phyloP scores from a whole-genome alignment of 2,113 vertebrate genomes.

The Odobenus rosmarus region DNA sequence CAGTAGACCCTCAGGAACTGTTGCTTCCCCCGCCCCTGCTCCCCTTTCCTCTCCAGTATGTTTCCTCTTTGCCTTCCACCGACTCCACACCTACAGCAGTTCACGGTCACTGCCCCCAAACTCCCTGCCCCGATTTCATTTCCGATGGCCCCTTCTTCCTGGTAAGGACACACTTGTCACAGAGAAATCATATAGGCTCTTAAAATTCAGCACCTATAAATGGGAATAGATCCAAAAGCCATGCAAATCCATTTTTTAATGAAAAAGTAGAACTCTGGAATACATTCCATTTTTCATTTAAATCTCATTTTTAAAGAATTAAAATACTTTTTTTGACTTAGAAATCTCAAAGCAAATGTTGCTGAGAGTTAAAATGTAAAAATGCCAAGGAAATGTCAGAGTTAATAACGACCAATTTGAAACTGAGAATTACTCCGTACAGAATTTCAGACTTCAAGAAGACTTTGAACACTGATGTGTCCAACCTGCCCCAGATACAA shows the following conservation, averaged over 20 bases:
- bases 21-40: neutral
- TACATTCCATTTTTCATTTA: conserved; percentile 73
- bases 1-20: neutral
- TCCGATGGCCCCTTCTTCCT: neutral
- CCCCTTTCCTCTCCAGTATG: neutral
- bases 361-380: conserved; percentile 64
- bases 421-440: neutral
- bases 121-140: neutral
- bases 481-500: neutral
- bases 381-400: conserved; percentile 77
- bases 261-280: conserved; percentile 51
- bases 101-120: neutral
- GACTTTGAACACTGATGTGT: neutral
- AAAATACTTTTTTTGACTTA: conserved; percentile 57
- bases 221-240: conserved; percentile 33
- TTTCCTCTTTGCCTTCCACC: neutral
- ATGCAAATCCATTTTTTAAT: conserved; percentile 59
- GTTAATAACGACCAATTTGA: conserved; percentile 63
- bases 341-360: conserved; percentile 64
- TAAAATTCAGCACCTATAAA: conserved; percentile 44
- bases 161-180: neutral
- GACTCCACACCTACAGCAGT: neutral
- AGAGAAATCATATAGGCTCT: neutral
- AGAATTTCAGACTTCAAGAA: conserved; percentile 53
- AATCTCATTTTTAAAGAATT: conserved; percentile 73